Percentiles rank a stretch among this genome's conserved stretches.
Conservation (phyloP, 2,113 vertebrate genomes). For the Chloropsis cyanopogon region DNA sequence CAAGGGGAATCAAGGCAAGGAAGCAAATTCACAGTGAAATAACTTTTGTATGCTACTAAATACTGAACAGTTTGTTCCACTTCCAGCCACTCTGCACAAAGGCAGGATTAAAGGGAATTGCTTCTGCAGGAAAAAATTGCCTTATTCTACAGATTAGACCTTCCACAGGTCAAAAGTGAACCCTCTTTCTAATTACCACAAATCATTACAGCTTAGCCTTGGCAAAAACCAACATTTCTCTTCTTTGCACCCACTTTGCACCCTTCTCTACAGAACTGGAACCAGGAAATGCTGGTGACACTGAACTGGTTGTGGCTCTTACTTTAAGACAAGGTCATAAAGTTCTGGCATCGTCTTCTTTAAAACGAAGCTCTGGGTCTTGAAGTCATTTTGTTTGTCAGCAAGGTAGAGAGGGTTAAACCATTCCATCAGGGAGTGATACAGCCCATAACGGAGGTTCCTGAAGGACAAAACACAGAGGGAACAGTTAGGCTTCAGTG, state of each 20-base stretch:
- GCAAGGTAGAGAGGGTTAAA: conserved; percentile 89
- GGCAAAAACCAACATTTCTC: not conserved
- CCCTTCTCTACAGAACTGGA: not conserved
- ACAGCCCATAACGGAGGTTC: conserved; percentile 87
- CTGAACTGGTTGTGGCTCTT: not conserved
- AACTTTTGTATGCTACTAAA: not conserved
- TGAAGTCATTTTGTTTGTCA: conserved; percentile 87
- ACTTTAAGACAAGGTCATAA: conserved; percentile 88
- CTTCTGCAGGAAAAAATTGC: not conserved
- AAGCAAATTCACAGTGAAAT: not conserved
- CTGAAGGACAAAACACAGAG: conserved; percentile 66
- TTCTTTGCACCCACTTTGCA: not conserved
- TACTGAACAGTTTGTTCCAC: not conserved
- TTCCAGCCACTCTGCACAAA: not conserved
- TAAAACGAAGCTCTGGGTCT: conserved; percentile 84
- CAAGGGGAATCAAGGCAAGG: not conserved
- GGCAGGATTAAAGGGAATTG: not conserved
- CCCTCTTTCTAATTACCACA: not conserved
- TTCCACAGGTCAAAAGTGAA: not conserved
- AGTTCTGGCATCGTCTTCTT: conserved; percentile 88
- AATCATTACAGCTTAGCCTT: not conserved
- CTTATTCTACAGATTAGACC: not conserved
- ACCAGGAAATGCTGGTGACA: not conserved
- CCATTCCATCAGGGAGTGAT: conserved; percentile 92
- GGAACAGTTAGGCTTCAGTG: not conserved